A percentile compares a stretch with the other conserved stretches of the same genome.
Evolutionary conservation across 2,113 vertebrate species (phyloP).

Genomic region (Chaetorhynchus papuensis): DNA sequence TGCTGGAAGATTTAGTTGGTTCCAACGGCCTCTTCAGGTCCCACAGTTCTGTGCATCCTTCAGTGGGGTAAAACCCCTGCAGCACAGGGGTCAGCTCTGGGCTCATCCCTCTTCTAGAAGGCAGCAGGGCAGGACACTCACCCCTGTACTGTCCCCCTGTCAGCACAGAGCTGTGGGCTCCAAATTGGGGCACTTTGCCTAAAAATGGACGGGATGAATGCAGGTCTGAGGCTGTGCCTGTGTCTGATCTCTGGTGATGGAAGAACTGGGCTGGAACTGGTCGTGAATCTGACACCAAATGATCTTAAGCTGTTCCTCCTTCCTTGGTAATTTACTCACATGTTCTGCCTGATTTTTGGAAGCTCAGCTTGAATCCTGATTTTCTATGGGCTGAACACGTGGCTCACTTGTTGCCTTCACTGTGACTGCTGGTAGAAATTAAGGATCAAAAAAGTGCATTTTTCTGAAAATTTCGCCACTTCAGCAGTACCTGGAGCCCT

Average conservation of each 20-base stretch:
- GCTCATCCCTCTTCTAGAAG: neutral
- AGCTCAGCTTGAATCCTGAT: neutral
- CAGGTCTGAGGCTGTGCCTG: neutral
- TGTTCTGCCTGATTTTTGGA: neutral
- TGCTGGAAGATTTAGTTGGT: neutral
- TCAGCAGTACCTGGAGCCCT: fast-evolving
- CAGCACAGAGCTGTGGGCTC: neutral
- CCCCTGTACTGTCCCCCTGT: fast-evolving
- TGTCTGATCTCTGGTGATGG: neutral
- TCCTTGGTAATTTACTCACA: neutral
- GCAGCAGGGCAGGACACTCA: neutral
- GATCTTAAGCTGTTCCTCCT: neutral
- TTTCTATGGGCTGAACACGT: fast-evolving
- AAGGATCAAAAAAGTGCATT: neutral
- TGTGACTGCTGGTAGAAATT: neutral
- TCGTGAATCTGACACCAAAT: neutral
- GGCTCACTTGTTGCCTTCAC: neutral
- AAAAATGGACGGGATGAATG: neutral
- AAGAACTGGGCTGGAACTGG: neutral
- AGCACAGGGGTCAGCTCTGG: neutral
- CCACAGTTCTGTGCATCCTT: neutral
- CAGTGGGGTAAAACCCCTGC: neutral
- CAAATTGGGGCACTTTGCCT: neutral
- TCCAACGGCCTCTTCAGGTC: neutral
- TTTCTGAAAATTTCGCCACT: neutral